phyloP scores from a whole-genome alignment of 2,113 vertebrate genomes.

The Acrocephalus kingi region DNA sequence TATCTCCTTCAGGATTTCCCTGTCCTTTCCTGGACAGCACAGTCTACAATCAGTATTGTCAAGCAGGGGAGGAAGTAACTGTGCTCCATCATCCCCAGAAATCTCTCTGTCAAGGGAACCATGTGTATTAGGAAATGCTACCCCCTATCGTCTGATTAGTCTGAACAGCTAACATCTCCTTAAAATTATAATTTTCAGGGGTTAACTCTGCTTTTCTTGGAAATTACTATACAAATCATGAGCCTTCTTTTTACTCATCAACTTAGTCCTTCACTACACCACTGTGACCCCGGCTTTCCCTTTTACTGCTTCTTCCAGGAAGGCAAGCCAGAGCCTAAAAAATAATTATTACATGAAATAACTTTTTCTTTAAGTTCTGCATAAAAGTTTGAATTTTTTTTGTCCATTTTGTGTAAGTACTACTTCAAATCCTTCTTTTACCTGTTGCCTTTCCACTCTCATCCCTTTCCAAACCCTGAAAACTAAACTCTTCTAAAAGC shows the following conservation, averaged over 20 bases:
- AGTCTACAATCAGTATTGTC: neutral
- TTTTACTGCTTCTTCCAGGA: neutral
- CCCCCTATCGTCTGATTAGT: conserved; percentile 20
- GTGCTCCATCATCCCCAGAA: neutral
- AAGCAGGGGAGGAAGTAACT: neutral
- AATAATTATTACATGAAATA: neutral
- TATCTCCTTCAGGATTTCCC: neutral
- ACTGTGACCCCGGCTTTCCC: neutral
- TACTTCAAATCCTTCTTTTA: neutral
- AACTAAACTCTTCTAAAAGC: neutral
- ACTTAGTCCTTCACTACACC: neutral
- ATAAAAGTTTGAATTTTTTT: neutral
- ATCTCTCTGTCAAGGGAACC: neutral
- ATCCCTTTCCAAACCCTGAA: neutral
- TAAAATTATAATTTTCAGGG: neutral
- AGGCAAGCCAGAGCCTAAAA: neutral
- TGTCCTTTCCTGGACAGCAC: neutral
- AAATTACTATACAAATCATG: neutral
- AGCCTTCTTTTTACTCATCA: neutral
- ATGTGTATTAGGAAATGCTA: conserved; percentile 33
- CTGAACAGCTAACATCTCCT: neutral
- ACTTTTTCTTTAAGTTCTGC: neutral
- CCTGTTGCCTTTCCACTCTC: neutral
- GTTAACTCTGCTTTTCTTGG: neutral
- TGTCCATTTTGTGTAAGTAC: neutral